phyloP scores from a whole-genome alignment of 2,113 vertebrate genomes.

The Anguilla japonica region DNA sequence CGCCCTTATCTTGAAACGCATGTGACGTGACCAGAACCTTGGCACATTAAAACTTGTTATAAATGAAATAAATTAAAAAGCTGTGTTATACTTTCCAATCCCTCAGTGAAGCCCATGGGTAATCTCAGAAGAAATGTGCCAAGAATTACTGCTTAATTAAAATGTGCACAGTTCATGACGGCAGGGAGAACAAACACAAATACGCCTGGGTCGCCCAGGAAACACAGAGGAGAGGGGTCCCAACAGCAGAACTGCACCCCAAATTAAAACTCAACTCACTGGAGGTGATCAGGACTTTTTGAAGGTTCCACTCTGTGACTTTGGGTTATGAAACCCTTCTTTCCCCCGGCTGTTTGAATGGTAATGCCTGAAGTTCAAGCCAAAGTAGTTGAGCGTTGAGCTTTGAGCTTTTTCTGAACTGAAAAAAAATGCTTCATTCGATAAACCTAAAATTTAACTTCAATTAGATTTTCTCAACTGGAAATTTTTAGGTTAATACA shows the following conservation, averaged over 20 bases:
- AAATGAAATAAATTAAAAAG: slow-evolving; percentile 15
- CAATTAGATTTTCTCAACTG: too few species aligned
- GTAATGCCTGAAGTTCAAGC: background rate
- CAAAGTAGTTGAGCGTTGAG: background rate
- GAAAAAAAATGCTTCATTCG: too few species aligned
- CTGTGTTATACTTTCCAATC: slow-evolving; percentile 17
- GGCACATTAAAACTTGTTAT: slow-evolving; percentile 20
- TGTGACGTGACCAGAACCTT: slow-evolving; percentile 18
- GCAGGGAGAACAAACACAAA: slow-evolving; percentile 10
- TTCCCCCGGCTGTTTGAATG: background rate
- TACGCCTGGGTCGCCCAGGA: background rate
- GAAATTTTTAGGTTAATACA: too few species aligned
- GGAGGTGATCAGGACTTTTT: background rate
- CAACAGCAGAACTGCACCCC: background rate
- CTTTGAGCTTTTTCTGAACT: too few species aligned
- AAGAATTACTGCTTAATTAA: slow-evolving; percentile 28
- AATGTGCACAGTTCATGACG: slow-evolving; percentile 11
- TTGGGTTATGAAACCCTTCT: background rate
- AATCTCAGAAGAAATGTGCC: slow-evolving; percentile 20
- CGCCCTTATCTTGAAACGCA: slow-evolving; percentile 9
- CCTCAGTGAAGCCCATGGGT: slow-evolving; percentile 19
- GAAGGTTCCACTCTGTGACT: background rate
- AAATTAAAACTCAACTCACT: background rate
- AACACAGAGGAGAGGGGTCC: background rate
- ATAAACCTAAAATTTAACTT: too few species aligned